A percentile compares a stretch with the other conserved stretches of the same genome.
Evolutionary conservation across 37 sponge, comb jelly and placozoan species (phyloP).

Genomic region (Eunapius fragilis): DNA sequence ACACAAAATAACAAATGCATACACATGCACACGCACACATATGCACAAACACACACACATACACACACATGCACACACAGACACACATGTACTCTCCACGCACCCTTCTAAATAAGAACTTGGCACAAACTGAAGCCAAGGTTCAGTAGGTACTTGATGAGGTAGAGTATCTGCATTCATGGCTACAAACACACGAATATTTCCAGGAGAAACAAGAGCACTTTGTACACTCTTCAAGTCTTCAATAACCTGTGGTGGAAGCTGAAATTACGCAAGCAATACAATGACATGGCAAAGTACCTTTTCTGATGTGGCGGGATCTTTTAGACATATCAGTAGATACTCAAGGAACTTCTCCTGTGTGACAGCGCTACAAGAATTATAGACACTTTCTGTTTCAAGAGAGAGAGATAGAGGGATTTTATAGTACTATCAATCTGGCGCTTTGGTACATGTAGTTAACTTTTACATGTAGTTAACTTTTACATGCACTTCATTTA

Average conservation of each 20-base stretch:
- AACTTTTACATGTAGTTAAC: too few species aligned
- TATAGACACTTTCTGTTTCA: slow-evolving; percentile 38
- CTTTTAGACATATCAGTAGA: slow-evolving; percentile 26
- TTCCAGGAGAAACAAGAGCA: slow-evolving; percentile 31
- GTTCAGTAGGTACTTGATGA: neutral
- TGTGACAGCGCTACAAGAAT: slow-evolving; percentile 53
- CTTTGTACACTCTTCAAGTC: slow-evolving; percentile 40
- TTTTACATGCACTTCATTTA: too few species aligned
- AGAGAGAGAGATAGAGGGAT: slow-evolving; percentile 2
- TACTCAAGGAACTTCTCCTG: slow-evolving; percentile 61
- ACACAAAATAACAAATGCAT: neutral
- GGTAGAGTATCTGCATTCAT: slow-evolving; percentile 27
- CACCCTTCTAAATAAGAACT: neutral
- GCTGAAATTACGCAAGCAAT: neutral
- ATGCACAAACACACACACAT: neutral
- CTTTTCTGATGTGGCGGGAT: slow-evolving; percentile 6
- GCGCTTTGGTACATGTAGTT: too few species aligned
- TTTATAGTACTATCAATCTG: too few species aligned
- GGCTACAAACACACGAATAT: slow-evolving; percentile 57
- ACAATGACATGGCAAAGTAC: neutral
- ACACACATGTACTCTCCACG: neutral
- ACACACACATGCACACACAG: neutral
- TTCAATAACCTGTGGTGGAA: slow-evolving; percentile 19
- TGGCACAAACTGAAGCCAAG: slow-evolving; percentile 29
- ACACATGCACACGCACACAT: neutral